Conservation (phyloP, 1,140 invertebrate species). For the Neodiprion pinetum region DNA sequence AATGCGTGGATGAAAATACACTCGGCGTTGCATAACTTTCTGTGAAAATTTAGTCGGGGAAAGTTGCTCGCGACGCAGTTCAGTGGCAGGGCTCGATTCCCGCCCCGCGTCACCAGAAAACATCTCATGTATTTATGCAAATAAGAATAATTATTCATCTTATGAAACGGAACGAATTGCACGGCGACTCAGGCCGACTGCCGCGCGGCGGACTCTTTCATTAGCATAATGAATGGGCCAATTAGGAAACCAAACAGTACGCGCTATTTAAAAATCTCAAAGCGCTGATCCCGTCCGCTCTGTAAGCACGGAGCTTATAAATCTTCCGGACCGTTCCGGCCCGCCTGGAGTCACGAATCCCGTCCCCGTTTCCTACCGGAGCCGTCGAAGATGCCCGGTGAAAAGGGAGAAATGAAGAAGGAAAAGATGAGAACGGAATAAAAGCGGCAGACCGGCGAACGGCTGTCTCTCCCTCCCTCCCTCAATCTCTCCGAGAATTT, state of each 20-base stretch:
- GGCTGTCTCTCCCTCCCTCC: not conserved
- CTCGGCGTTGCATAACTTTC: no score
- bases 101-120: no score
- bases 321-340: not conserved
- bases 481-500: not conserved
- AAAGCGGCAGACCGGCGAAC: not conserved
- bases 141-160: conserved; percentile 6
- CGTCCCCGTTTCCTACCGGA: not conserved
- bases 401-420: not conserved
- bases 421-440: not conserved
- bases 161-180: conserved; percentile 6
- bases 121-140: conserved; percentile 1
- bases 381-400: not conserved
- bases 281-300: not conserved
- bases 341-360: not conserved
- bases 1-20: no score
- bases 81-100: no score
- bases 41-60: no score
- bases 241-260: conserved; percentile 4
- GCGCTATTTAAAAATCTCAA: conserved; percentile 7
- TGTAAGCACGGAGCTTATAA: not conserved
- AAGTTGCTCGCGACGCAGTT: no score
- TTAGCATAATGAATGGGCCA: conserved; percentile 7
- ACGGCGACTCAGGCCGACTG: not conserved
- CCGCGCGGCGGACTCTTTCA: not conserved